Conservation (phyloP, 2,797 vertebrate species). For the Characodon lateralis region DNA sequence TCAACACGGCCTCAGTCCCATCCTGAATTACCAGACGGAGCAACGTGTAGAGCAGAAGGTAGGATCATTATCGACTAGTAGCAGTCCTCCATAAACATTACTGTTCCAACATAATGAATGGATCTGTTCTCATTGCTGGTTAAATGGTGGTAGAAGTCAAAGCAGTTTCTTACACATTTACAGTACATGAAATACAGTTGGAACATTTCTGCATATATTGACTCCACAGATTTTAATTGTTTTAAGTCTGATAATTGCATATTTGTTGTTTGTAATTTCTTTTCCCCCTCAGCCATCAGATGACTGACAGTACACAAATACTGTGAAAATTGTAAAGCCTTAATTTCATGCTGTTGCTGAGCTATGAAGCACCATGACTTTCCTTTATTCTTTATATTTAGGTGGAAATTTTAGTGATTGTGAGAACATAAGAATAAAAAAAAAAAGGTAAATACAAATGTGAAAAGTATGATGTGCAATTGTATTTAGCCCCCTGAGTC, state of each 20-base stretch:
- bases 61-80: constrained; percentile 15
- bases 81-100: not conserved
- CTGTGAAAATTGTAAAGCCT: not conserved
- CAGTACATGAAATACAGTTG: not conserved
- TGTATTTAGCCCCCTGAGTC: not conserved
- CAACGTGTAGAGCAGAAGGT: constrained; percentile 89
- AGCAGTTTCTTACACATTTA: not conserved
- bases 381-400: not conserved
- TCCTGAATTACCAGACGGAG: constrained; percentile 86
- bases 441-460: not conserved
- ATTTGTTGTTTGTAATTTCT: not conserved
- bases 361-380: not conserved
- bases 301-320: not conserved
- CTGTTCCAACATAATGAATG: not conserved
- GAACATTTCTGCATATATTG: not conserved
- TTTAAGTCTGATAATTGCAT: not conserved
- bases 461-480: not conserved
- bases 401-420: not conserved
- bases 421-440: not conserved
- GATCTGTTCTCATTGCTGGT: not conserved
- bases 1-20: constrained; percentile 82
- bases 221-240: not conserved
- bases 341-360: not conserved
- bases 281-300: not conserved
- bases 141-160: not conserved